Conservation (phyloP, 2,113 vertebrate genomes). For the Tetraodon nigroviridis region DNA sequence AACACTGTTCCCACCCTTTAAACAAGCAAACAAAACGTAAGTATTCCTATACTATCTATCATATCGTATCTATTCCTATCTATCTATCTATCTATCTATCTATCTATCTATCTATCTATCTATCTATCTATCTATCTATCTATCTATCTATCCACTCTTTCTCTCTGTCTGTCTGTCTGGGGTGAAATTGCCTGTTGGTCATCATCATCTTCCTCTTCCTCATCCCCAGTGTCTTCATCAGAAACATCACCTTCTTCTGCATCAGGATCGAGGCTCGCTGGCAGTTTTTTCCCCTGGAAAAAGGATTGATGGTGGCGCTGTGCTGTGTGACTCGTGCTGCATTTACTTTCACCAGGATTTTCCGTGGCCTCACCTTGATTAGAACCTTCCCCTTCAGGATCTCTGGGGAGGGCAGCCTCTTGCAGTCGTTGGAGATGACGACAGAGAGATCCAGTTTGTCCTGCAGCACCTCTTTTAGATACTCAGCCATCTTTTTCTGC, state of each 20-base stretch:
- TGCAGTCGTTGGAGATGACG: conserved; percentile 75
- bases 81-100: conserved; percentile 8
- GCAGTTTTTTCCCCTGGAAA: conserved; percentile 90
- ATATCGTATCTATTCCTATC: conserved; percentile 6
- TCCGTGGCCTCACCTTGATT: conserved; percentile 81
- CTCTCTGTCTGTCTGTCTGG: not conserved
- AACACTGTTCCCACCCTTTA: conserved; percentile 61
- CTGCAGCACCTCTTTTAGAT: conserved; percentile 85
- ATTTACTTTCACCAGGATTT: not conserved
- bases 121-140: conserved; percentile 2
- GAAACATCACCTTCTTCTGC: conserved; percentile 94
- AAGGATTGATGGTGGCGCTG: not conserved
- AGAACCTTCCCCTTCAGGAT: conserved; percentile 89
- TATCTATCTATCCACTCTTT: not conserved
- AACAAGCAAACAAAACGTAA: conserved; percentile 20
- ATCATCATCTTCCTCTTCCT: conserved; percentile 80
- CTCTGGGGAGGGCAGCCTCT: conserved; percentile 85
- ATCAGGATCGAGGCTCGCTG: conserved; percentile 82
- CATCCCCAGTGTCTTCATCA: conserved; percentile 92
- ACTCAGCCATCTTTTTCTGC: conserved; percentile 94
- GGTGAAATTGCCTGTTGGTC: conserved; percentile 33
- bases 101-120: conserved; percentile 3
- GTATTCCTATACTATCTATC: too few species aligned
- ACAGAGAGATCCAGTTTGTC: conserved; percentile 89
- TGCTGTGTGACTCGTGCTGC: not conserved